These are phyloP conservation scores for Polypedilum vanderplanki DNA, from an alignment of 1,140 invertebrate genomes.

Conservation along the genomic window DNA sequence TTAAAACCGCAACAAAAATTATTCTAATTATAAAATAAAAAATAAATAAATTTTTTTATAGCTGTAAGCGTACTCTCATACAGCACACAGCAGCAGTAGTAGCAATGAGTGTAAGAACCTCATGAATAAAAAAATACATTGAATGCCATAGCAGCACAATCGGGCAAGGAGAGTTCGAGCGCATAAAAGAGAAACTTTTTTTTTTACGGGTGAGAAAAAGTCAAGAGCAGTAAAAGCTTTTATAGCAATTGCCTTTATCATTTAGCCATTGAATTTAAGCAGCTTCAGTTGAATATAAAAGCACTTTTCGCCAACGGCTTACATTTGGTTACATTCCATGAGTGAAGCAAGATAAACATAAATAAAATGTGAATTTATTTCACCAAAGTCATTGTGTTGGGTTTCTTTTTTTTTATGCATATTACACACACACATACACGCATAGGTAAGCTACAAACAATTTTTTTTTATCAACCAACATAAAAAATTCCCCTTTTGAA, in stretches of 20 bases:
- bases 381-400: not conserved
- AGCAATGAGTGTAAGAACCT: not conserved
- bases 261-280: constrained; percentile 18
- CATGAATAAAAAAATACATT: constrained; percentile 7
- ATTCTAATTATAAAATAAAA: too few relatives aligned
- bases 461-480: not conserved
- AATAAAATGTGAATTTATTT: constrained; percentile 15
- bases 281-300: constrained; percentile 5
- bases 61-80: too few relatives aligned
- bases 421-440: too few relatives aligned
- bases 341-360: not conserved
- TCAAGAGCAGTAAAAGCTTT: constrained; percentile 17
- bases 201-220: not conserved
- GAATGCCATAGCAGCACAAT: not conserved
- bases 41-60: too few relatives aligned
- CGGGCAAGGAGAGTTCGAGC: not conserved
- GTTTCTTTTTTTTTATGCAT: too few relatives aligned
- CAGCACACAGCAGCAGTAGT: too few relatives aligned
- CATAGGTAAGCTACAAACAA: too few relatives aligned
- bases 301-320: constrained; percentile 10
- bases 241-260: constrained; percentile 18
- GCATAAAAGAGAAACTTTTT: not conserved
- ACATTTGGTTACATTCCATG: not conserved
- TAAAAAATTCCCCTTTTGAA: not conserved
- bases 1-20: too few relatives aligned